A percentile compares a stretch with the other conserved stretches of the same genome.
Conservation (phyloP, 2,888 invertebrate genomes). For the Neoaliturus tenellus region DNA sequence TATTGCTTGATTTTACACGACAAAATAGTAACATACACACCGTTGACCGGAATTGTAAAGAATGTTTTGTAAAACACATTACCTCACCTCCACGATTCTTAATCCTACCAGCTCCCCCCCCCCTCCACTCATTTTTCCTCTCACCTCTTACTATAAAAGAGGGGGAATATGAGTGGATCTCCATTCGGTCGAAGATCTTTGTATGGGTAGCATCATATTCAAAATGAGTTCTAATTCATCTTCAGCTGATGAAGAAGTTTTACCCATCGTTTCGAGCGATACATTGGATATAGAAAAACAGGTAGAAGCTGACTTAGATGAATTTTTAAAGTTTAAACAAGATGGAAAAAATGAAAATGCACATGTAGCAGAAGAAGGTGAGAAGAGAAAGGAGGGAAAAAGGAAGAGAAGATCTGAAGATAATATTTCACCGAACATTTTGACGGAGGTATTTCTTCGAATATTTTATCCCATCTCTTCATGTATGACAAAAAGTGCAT, state of each 20-base stretch:
- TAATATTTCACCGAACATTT: not conserved
- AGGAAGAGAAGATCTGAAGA: not conserved
- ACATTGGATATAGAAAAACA: not conserved
- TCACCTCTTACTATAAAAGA: no score
- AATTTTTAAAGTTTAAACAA: not conserved
- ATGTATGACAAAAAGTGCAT: not conserved
- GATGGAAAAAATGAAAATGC: not conserved
- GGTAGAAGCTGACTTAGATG: not conserved
- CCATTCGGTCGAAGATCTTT: no score
- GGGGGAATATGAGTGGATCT: no score
- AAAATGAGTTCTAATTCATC: not conserved
- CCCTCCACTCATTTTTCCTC: no score
- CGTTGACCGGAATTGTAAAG: constrained; percentile 47
- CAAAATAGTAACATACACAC: constrained; percentile 56
- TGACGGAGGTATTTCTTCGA: not conserved
- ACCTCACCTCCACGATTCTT: no score
- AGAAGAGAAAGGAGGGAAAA: not conserved
- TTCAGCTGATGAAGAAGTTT: not conserved
- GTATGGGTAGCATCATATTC: not conserved
- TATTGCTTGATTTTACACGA: constrained; percentile 59
- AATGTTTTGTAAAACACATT: constrained; percentile 33
- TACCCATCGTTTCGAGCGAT: not conserved
- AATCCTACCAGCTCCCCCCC: no score
- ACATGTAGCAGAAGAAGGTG: no score
- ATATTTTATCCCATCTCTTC: not conserved